Conservation (phyloP, 2,113 vertebrate genomes). For the Pimephales promelas region DNA sequence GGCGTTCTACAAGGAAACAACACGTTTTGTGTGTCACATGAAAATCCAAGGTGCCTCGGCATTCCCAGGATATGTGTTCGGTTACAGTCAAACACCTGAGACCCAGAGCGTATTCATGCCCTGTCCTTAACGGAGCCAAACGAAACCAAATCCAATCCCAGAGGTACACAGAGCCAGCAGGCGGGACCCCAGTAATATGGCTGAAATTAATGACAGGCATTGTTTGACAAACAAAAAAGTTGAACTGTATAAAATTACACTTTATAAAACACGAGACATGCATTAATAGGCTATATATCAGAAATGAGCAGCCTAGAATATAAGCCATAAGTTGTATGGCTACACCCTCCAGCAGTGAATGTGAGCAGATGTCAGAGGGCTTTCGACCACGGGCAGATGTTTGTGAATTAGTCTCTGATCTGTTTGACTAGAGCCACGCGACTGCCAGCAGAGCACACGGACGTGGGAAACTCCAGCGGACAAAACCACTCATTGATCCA, state of each 20-base stretch:
- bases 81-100: slow-evolving; percentile 68
- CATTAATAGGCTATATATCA: slow-evolving; percentile 58
- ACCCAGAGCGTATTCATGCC: neutral
- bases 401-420: slow-evolving; percentile 64
- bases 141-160: slow-evolving; percentile 13
- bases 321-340: slow-evolving; percentile 54
- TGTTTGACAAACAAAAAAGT: neutral
- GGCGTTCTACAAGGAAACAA: slow-evolving; percentile 61
- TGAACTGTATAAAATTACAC: neutral
- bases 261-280: neutral
- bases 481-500: slow-evolving; percentile 86
- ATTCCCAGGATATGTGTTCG: slow-evolving; percentile 70
- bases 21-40: slow-evolving; percentile 52
- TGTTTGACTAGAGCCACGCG: slow-evolving; percentile 82
- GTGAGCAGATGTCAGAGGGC: slow-evolving; percentile 80
- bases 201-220: neutral
- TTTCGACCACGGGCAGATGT: slow-evolving; percentile 73
- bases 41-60: neutral
- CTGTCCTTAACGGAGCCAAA: neutral
- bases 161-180: neutral
- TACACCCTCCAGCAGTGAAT: slow-evolving; percentile 56
- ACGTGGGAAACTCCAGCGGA: slow-evolving; percentile 86
- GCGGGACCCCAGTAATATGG: neutral
- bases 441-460: slow-evolving; percentile 79
- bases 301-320: slow-evolving; percentile 65